Conservation (phyloP, 2,888 invertebrate genomes). For the Timandra comae region DNA sequence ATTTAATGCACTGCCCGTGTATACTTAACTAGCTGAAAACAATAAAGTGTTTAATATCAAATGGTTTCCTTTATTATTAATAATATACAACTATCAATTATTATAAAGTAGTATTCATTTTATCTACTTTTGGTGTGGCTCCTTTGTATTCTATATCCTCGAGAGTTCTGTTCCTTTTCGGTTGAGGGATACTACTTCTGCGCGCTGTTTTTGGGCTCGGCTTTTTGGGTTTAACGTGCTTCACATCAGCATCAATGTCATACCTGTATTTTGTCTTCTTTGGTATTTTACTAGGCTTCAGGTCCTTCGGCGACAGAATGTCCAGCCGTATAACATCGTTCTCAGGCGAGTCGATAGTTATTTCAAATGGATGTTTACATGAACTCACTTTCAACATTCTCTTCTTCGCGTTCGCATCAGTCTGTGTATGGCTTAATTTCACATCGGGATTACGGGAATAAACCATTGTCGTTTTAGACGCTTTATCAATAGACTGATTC, state of each 20-base stretch:
- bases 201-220: conserved; percentile 1
- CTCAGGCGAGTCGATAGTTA: conserved; percentile 31
- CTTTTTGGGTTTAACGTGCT: conserved; percentile 6
- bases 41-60: too few relatives aligned
- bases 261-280: too few relatives aligned
- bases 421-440: conserved; percentile 1
- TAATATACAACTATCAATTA: too few relatives aligned
- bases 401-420: conserved; percentile 2
- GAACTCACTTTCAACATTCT: conserved; percentile 12
- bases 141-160: conserved; percentile 28
- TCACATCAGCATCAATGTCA: too few relatives aligned
- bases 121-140: conserved; percentile 13
- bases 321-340: conserved; percentile 26
- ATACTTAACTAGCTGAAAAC: too few relatives aligned
- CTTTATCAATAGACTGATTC: conserved; percentile 4
- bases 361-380: conserved; percentile 29
- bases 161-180: conserved; percentile 18
- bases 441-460: neutral
- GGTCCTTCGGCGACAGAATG: conserved; percentile 11
- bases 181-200: conserved; percentile 33
- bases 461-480: conserved; percentile 1
- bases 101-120: conserved; percentile 36
- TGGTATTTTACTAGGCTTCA: conserved; percentile 38
- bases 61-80: too few relatives aligned
- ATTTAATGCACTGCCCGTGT: too few relatives aligned